Conservation (phyloP, 2,888 invertebrate species). For the Tethea ocularis region DNA sequence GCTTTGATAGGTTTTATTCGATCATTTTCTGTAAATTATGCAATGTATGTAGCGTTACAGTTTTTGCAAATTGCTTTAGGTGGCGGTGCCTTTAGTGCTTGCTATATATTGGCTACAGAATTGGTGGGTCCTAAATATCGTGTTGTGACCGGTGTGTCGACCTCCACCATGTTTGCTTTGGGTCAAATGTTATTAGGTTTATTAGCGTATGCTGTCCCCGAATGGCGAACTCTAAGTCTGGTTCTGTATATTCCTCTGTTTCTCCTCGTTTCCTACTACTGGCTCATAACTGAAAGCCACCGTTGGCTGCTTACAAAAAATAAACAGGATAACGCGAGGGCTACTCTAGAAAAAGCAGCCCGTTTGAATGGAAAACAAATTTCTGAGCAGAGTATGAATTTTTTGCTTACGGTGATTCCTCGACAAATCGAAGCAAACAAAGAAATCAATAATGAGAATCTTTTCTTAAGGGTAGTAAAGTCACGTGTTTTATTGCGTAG, state of each 20-base stretch:
- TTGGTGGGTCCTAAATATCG: constrained; percentile 89
- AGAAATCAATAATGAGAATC: constrained; percentile 36
- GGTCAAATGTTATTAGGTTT: constrained; percentile 88
- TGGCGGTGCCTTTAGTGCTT: constrained; percentile 71
- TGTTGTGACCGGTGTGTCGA: constrained; percentile 88
- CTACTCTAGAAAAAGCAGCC: constrained; percentile 84
- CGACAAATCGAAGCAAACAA: constrained; percentile 40
- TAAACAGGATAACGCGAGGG: constrained; percentile 84
- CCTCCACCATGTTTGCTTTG: constrained; percentile 88
- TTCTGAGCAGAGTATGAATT: constrained; percentile 70
- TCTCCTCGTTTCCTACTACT: constrained; percentile 85
- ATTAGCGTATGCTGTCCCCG: constrained; percentile 85
- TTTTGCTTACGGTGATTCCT: constrained; percentile 59
- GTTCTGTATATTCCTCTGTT: constrained; percentile 87
- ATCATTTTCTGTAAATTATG: constrained; percentile 71
- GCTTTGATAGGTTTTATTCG: constrained; percentile 65
- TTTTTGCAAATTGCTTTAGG: constrained; percentile 72
- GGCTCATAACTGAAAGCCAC: constrained; percentile 88
- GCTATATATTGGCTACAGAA: constrained; percentile 87
- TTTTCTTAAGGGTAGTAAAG: constrained; percentile 73
- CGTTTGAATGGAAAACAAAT: constrained; percentile 83
- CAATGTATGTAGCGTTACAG: constrained; percentile 69
- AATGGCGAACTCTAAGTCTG: constrained; percentile 88
- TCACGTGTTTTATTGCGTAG: constrained; percentile 82
- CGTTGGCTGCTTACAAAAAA: constrained; percentile 90